phyloP scores from a whole-genome alignment of 2,113 vertebrate genomes.

The Cygnus buccinator region DNA sequence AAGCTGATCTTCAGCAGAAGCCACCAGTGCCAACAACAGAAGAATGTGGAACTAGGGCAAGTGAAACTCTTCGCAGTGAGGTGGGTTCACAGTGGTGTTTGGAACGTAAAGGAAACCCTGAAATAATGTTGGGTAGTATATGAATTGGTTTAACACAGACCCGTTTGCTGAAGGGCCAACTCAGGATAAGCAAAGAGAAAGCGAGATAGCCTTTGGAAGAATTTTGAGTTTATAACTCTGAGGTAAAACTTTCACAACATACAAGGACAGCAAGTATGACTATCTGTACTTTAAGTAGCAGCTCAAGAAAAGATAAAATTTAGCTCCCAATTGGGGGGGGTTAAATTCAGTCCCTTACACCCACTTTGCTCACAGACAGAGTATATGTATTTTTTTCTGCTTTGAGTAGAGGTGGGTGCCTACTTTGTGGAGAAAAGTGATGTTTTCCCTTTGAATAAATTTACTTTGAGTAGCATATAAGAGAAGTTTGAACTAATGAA shows the following conservation, averaged over 20 bases:
- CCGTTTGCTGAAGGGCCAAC: not conserved
- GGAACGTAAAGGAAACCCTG: not conserved
- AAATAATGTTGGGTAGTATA: not conserved
- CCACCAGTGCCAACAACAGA: not conserved
- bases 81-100: slow-evolving; percentile 8
- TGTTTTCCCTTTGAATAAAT: not conserved
- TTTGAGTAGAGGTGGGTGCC: not conserved
- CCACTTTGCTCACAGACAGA: not conserved
- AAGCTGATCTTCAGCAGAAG: slow-evolving; percentile 63
- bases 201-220: not conserved
- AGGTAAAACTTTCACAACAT: not conserved
- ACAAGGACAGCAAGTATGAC: not conserved
- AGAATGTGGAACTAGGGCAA: not conserved
- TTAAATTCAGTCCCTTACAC: not conserved
- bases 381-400: not conserved
- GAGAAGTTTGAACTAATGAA: not conserved
- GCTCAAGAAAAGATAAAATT: not conserved
- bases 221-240: not conserved
- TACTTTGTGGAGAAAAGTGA: not conserved
- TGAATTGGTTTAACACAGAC: not conserved
- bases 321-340: not conserved
- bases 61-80: slow-evolving; percentile 9
- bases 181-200: not conserved
- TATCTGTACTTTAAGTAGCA: not conserved
- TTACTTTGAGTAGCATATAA: not conserved